phyloP scores from a whole-genome alignment of 2,888 invertebrate species.

The Hirtodrosophila alboralis region DNA sequence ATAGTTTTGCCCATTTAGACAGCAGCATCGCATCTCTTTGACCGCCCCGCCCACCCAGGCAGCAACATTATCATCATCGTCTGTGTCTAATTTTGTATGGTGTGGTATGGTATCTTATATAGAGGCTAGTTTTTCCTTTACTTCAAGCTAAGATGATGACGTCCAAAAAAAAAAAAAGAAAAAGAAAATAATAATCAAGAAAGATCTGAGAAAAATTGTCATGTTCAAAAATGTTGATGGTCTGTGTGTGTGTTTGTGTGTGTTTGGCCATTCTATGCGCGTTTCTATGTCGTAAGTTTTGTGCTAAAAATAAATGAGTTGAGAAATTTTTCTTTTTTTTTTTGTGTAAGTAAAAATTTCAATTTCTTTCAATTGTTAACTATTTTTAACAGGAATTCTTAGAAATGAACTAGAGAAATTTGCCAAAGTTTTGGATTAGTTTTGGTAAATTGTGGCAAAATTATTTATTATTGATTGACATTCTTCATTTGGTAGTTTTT shows the following conservation, averaged over 20 bases:
- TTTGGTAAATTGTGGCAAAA: too few relatives aligned
- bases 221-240: constrained; percentile 37
- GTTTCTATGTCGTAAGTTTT: constrained; percentile 21
- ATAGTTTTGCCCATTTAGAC: constrained; percentile 35
- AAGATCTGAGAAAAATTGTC: constrained; percentile 37
- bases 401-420: neutral
- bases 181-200: too few relatives aligned
- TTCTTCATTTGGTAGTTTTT: too few relatives aligned
- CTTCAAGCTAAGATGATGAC: constrained; percentile 48
- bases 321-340: too few relatives aligned
- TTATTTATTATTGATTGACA: too few relatives aligned
- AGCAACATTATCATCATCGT: constrained; percentile 15
- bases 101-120: too few relatives aligned
- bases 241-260: neutral
- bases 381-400: too few relatives aligned
- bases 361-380: constrained; percentile 15
- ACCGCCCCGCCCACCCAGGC: constrained; percentile 63
- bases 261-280: too few relatives aligned
- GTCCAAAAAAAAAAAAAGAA: constrained; percentile 33
- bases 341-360: constrained; percentile 10
- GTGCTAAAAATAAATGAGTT: constrained; percentile 4
- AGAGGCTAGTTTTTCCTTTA: constrained; percentile 29
- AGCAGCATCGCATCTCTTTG: too few relatives aligned
- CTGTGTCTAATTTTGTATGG: constrained; percentile 19
- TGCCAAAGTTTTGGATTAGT: neutral